Base-by-base conservation (phyloP, 2,113 vertebrate species). In the Sphaerodactylus townsendi region DNA sequence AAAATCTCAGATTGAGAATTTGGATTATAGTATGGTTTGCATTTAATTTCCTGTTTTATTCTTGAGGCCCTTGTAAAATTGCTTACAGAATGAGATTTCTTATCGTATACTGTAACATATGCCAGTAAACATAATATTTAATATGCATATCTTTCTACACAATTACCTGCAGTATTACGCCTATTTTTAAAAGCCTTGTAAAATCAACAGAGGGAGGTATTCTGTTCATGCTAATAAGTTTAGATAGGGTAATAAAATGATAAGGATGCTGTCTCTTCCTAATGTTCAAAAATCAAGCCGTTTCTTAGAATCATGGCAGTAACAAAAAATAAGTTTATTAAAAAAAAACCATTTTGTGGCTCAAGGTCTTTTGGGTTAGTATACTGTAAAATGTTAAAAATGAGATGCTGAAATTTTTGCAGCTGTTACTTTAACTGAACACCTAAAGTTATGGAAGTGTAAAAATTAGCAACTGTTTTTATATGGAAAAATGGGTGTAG, bases 41-140 rank as follows among this genome's bases (percentile, higher is more conserved):
- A 44, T 80, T 84, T 85, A 75, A 87, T 91, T 88, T 81, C 79
- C 86, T 81, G 2, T 82, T 81, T 85, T 78, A n/a, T 72, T 93
- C 89, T 84, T 81, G 85, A 86, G 81, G 50, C 59, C 66, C 79
- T 77, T 90, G 30, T n/a, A 82, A 82, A 86, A 86, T 33, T 82
- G 85, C 41, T 82, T 64, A 71, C 41, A 78, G 56, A 90, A 90
- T 30, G 83, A 88, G 85, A 85, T 70, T 0, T 1, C 89, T 93
- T 68, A 84, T 85, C 82, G 72, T 2, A 0, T 37, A 74, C 50
- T 33, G 62, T 39, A 86, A 88, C 89, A 80, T 69, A 79, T 44
- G 64, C 86, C 79, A 30, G 84, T 90, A 92, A 87, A 87, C 77
- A 85, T 88, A 90, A 80, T 83, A 86, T 84, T 87, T 90, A 92